These are phyloP conservation scores for Pocillopora damicornis DNA, from an alignment of 64 coral and sea anemone genomes.

Conservation along the genomic window DNA sequence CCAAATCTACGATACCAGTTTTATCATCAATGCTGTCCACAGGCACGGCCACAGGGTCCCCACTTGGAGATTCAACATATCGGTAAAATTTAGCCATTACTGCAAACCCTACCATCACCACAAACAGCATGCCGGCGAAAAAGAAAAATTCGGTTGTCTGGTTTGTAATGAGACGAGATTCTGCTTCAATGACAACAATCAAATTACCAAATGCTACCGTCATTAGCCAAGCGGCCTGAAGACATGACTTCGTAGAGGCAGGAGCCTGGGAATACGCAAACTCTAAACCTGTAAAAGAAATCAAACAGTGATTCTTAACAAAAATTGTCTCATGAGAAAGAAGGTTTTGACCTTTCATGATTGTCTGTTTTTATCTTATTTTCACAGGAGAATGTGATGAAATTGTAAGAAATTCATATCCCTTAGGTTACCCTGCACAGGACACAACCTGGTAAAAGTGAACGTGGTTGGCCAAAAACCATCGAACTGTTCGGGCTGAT, in stretches of 20 bases:
- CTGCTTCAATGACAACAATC: slow-evolving; percentile 84
- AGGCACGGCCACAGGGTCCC: background rate
- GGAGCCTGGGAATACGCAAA: slow-evolving; percentile 87
- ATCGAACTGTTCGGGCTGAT: no score
- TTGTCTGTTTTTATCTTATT: background rate
- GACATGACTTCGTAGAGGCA: slow-evolving; percentile 79
- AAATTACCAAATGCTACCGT: slow-evolving; percentile 83
- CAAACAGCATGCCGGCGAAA: slow-evolving; percentile 72
- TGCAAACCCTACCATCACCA: slow-evolving; percentile 52
- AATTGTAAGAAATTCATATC: no score
- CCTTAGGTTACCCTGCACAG: no score
- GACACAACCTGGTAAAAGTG: no score
- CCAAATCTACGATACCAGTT: slow-evolving; percentile 64
- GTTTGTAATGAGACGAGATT: slow-evolving; percentile 52
- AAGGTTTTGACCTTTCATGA: background rate
- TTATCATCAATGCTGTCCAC: slow-evolving; percentile 20
- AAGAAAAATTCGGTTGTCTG: slow-evolving; percentile 82
- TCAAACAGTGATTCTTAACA: background rate
- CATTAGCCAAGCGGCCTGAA: slow-evolving; percentile 78
- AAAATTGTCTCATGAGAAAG: background rate
- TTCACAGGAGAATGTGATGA: no score
- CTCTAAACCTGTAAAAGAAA: slow-evolving; percentile 48
- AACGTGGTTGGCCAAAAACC: no score
- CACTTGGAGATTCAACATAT: slow-evolving; percentile 32
- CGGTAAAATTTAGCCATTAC: slow-evolving; percentile 66